A percentile compares a stretch with the other conserved stretches of the same genome.
Conservation (phyloP, 2,888 invertebrate genomes). For the Lycocerus yunnanus region DNA sequence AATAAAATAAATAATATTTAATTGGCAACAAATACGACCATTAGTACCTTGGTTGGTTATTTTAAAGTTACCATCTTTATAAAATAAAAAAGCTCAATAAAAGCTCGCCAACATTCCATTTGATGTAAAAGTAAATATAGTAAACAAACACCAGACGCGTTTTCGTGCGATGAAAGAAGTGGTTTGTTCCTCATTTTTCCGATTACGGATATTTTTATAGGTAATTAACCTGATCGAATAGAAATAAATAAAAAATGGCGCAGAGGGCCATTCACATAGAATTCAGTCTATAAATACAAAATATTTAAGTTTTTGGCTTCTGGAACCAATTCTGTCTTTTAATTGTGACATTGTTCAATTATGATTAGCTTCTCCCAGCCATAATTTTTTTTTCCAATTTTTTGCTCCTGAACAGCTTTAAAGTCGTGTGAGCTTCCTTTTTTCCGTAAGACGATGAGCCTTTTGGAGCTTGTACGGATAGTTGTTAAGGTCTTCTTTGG, state of each 20-base stretch:
- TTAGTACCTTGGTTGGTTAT: neutral
- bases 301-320: no score
- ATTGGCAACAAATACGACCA: neutral
- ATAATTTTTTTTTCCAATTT: no score
- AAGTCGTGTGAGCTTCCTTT: no score
- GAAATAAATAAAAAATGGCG: constrained; percentile 18
- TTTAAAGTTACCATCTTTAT: neutral
- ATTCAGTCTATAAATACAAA: no score
- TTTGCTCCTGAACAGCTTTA: no score
- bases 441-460: no score
- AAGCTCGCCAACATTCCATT: neutral
- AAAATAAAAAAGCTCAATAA: neutral
- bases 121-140: neutral
- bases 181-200: constrained; percentile 23
- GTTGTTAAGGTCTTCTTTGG: no score
- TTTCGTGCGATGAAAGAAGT: constrained; percentile 4
- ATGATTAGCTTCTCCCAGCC: no score
- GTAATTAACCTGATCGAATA: constrained; percentile 30
- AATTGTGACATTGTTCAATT: no score
- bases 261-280: constrained; percentile 12
- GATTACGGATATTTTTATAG: constrained; percentile 27
- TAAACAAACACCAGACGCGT: neutral
- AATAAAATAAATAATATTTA: neutral
- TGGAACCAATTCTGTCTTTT: no score
- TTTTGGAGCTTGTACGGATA: no score